Conservation (phyloP, 37 sponge, comb jelly and placozoan genomes). For the Ianthella basta region DNA sequence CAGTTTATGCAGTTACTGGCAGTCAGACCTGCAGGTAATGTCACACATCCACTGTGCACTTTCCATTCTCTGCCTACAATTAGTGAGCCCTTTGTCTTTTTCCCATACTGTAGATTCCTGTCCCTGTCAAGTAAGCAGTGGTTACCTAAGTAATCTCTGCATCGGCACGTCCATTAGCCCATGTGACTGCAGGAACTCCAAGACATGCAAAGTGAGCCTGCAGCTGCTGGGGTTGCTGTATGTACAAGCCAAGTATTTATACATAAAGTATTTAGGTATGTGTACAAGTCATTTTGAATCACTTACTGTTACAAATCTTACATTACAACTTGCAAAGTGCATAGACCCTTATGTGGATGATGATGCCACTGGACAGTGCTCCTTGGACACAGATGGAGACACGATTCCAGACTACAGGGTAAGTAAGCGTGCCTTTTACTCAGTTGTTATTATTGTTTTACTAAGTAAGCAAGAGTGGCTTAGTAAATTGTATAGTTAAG, state of each 20-base stretch:
- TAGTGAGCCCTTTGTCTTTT: too few species aligned
- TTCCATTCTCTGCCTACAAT: too few species aligned
- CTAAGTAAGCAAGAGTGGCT: too few species aligned
- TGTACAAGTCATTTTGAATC: too few species aligned
- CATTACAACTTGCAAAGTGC: too few species aligned
- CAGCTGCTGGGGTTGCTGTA: too few species aligned
- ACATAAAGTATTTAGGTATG: too few species aligned
- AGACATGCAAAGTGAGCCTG: not conserved
- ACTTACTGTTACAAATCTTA: too few species aligned
- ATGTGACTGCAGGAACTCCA: not conserved
- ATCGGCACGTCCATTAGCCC: slow-evolving; percentile 1
- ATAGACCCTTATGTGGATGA: not conserved
- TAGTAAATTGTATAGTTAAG: too few species aligned
- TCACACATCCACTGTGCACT: not conserved
- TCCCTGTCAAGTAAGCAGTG: not conserved
- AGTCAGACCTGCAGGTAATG: slow-evolving; percentile 3
- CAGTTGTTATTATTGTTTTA: too few species aligned
- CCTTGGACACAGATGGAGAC: slow-evolving; percentile 28
- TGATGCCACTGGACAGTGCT: not conserved
- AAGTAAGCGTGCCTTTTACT: not conserved
- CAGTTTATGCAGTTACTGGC: not conserved
- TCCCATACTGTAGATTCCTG: not conserved
- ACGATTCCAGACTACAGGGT: not conserved
- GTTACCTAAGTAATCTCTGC: not conserved
- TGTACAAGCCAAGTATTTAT: too few species aligned